Conservation (phyloP, 2,888 invertebrate species). For the Theodoxus fluviatilis region DNA sequence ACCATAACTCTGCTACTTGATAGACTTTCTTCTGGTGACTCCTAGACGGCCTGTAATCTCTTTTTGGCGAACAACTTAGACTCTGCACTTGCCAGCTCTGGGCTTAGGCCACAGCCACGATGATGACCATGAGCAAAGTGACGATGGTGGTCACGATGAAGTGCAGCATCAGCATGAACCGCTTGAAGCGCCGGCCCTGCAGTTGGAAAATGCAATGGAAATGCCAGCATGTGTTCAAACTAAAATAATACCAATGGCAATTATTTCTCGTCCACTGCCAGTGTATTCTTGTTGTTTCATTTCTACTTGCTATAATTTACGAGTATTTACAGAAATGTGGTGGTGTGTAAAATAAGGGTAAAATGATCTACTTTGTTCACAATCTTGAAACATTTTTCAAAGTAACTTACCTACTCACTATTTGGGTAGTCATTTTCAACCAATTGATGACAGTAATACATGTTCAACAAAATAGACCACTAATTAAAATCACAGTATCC, state of each 20-base stretch:
- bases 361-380: not conserved
- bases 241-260: too few species aligned
- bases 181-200: conserved; percentile 57
- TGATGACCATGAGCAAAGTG: conserved; percentile 52
- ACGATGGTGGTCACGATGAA: conserved; percentile 53
- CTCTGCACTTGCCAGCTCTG: too few species aligned
- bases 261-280: not conserved
- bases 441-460: too few species aligned
- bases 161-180: conserved; percentile 52
- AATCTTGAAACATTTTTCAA: not conserved
- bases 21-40: too few species aligned
- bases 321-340: not conserved
- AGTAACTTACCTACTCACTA: too few species aligned
- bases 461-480: too few species aligned
- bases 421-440: too few species aligned
- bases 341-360: not conserved
- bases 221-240: not conserved
- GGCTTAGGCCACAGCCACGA: conserved; percentile 50
- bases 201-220: conserved; percentile 26
- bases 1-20: too few species aligned
- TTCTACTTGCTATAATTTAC: not conserved
- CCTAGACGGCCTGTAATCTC: too few species aligned
- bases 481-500: too few species aligned
- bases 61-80: too few species aligned
- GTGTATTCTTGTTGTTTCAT: not conserved